These are phyloP conservation scores for Monopis laevigella DNA, from an alignment of 2,888 invertebrate species.

Conservation along the genomic window DNA sequence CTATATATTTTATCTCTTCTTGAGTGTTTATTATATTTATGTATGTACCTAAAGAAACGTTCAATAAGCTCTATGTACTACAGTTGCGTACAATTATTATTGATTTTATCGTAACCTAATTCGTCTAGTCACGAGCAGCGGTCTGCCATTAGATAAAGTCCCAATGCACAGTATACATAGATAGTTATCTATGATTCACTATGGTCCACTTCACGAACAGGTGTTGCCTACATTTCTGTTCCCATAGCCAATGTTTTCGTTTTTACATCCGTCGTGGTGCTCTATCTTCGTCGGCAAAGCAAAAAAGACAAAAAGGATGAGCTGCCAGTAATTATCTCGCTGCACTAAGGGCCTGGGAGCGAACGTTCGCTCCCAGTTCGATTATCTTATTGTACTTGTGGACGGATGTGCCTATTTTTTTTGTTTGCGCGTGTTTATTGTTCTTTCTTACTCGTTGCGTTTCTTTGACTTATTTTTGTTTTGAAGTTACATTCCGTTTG, in stretches of 20 bases:
- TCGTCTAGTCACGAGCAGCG: too few relatives aligned
- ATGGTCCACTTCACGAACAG: neutral
- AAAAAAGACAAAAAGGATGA: slow-evolving; percentile 26
- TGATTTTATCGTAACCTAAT: too few relatives aligned
- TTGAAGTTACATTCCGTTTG: neutral
- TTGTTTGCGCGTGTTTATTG: slow-evolving; percentile 7
- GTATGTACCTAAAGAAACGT: too few relatives aligned
- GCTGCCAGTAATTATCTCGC: slow-evolving; percentile 39
- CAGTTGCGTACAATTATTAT: too few relatives aligned
- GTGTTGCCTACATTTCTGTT: slow-evolving; percentile 20
- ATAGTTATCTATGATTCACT: too few relatives aligned
- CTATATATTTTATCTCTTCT: too few relatives aligned
- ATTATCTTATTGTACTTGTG: slow-evolving; percentile 50
- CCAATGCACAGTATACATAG: too few relatives aligned
- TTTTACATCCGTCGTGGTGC: slow-evolving; percentile 18
- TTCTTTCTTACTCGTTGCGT: slow-evolving; percentile 1
- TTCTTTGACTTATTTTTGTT: slow-evolving; percentile 1
- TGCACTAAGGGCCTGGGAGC: slow-evolving; percentile 31
- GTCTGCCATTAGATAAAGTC: too few relatives aligned
- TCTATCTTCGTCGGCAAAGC: slow-evolving; percentile 30
- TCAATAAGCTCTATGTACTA: too few relatives aligned
- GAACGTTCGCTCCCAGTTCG: slow-evolving; percentile 24
- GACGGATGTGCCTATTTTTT: slow-evolving; percentile 45
- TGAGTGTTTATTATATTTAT: too few relatives aligned
- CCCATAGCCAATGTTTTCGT: slow-evolving; percentile 19